A percentile compares a stretch with the other conserved stretches of the same genome.
These are phyloP conservation scores for Montifringilla adamsi DNA, from an alignment of 2,113 vertebrate species.

Conservation along the genomic window DNA sequence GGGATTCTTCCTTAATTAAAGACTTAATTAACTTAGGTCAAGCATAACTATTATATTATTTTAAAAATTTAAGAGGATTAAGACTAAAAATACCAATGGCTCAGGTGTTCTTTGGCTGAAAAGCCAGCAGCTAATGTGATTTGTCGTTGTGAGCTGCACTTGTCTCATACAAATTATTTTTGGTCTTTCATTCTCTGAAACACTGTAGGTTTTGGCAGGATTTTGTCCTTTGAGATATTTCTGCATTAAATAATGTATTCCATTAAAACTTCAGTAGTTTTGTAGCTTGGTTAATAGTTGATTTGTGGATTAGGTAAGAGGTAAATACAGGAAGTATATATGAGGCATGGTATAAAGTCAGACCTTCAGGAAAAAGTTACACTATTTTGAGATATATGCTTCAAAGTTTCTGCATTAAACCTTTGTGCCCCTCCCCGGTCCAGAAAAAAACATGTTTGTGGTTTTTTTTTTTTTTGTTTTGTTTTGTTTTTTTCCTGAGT, in stretches of 20 bases:
- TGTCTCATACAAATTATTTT: not conserved
- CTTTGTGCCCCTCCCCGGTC: not conserved
- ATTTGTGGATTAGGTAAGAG: not conserved
- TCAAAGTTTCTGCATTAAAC: not conserved
- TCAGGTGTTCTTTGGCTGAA: conserved; percentile 14
- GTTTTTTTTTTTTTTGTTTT: not conserved
- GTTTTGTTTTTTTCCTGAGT: not conserved
- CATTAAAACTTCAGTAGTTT: not conserved
- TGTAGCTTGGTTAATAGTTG: not conserved
- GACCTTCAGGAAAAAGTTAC: not conserved
- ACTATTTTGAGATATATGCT: not conserved
- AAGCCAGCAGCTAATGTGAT: not conserved
- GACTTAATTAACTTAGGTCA: conserved; percentile 33
- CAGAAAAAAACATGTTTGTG: not conserved
- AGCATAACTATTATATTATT: not conserved
- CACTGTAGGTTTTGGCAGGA: not conserved
- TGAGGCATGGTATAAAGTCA: not conserved
- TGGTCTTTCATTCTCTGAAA: not conserved
- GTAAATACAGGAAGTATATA: not conserved
- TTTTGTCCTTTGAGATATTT: conserved; percentile 31
- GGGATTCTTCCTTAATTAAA: conserved; percentile 45
- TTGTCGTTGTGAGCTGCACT: not conserved
- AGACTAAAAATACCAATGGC: not conserved
- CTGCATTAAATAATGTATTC: not conserved
- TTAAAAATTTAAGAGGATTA: conserved; percentile 8